Base-by-base conservation (phyloP, 2,888 invertebrate genomes). In the Psylliodes chrysocephalus region DNA sequence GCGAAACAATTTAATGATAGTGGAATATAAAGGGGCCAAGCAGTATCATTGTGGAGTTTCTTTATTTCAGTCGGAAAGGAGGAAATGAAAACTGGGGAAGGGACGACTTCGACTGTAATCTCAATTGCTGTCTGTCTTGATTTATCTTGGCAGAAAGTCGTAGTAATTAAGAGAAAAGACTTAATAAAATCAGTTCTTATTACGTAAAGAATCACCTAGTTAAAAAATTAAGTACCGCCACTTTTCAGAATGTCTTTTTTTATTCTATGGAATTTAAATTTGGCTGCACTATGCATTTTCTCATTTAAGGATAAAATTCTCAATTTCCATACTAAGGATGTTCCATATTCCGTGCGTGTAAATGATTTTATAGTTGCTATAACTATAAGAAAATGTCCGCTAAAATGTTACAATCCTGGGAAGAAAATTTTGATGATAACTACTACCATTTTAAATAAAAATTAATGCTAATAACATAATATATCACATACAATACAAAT, bases 151-250 rank as follows among this genome's bases (percentile, higher is more conserved):
- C 63, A 56, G 56, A 62, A 62, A 57, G 51, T 44, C 52, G 54
- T 55, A 42, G 63, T 56, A 63, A 63, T 63, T 63, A 63, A 63
- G 51, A 63, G 60, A 51, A 51, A 63, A 56, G 63, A 33, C 56
- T 40, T 56, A 56, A 52, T 63, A 56, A 62, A 62, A 55, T 60
- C 53, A 60, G 42, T 60, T 46, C 42, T 60, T 60, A 53, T 53
- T 53, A 53, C 53, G 46, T 60, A 53, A 53, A 30, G 60, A 60
- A 60, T 60, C 35, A 46, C 53, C 53, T 35, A 15, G 19, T 60
- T 60, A 53, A 60, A 60, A 60, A 53, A 46, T 53, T 53, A 46
- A 53, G 46, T 10, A 5, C 17, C 5, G 8, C 12, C 15, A 49
- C 14, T 49, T 49, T 28, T 49, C 49, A 12, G 18, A 18, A 44